Percentiles rank a stretch among this genome's conserved stretches.
Conservation (phyloP, 2,888 invertebrate species). For the Cloeon dipterum region DNA sequence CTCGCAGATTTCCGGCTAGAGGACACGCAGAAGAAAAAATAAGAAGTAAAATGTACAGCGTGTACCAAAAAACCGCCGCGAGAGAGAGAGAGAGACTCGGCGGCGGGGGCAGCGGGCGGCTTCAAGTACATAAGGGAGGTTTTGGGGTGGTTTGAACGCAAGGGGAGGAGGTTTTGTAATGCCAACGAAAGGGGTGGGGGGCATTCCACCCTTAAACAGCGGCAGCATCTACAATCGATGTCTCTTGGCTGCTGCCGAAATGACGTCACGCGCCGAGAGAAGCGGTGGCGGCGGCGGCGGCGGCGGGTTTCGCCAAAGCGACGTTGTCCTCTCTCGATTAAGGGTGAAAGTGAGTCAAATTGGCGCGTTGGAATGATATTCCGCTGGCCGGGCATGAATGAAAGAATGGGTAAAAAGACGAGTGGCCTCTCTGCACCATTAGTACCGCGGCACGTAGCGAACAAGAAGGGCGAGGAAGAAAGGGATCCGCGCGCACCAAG, state of each 20-base stretch:
- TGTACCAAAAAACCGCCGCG: no score
- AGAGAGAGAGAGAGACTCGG: not conserved
- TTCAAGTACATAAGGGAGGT: not conserved
- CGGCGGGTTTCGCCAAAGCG: not conserved
- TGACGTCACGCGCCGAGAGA: conserved; percentile 1
- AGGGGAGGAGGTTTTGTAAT: conserved; percentile 1
- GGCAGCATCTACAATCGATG: conserved; percentile 1
- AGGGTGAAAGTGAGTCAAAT: no score
- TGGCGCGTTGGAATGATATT: no score
- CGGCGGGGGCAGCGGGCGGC: not conserved
- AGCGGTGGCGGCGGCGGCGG: not conserved
- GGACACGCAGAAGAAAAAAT: not conserved
- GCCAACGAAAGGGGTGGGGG: not conserved
- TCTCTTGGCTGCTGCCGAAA: not conserved
- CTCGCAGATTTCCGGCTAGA: no score
- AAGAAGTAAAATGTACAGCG: not conserved
- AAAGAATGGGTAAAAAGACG: no score
- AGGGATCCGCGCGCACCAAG: no score
- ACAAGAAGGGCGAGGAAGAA: no score
- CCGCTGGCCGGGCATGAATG: no score
- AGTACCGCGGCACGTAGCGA: no score
- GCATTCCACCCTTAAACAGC: no score
- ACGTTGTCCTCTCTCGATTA: no score
- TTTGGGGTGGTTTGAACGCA: not conserved
- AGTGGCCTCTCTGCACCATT: no score